Evolutionary conservation across 2,797 vertebrate genomes (phyloP).

Genomic region (Acanthurus tractus): DNA sequence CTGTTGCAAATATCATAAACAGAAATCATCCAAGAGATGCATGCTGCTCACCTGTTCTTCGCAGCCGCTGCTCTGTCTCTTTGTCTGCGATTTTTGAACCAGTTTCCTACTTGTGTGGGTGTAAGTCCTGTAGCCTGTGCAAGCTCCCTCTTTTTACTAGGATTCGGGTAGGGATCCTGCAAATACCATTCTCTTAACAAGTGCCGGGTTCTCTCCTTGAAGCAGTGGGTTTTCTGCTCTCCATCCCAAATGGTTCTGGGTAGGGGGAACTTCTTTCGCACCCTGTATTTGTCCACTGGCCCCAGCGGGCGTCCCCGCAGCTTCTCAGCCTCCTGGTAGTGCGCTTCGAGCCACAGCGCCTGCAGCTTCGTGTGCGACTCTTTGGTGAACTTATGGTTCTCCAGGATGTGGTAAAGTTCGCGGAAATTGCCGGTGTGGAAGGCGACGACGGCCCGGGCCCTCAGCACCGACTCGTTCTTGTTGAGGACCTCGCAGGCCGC

Average conservation of each 20-base stretch:
- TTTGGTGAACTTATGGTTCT: constrained; percentile 99
- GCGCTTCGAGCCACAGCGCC: constrained; percentile 98
- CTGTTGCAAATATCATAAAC: background rate
- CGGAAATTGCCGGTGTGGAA: constrained; percentile 98
- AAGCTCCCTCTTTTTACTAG: constrained; percentile 98
- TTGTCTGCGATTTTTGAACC: constrained; percentile 99
- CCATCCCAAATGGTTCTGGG: constrained; percentile 99
- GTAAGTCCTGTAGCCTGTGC: constrained; percentile 99
- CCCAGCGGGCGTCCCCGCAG: constrained; percentile 96
- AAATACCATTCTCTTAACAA: constrained; percentile 99
- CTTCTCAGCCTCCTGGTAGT: constrained; percentile 99
- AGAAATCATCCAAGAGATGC: background rate
- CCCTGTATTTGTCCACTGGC: constrained; percentile 98
- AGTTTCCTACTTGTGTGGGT: constrained; percentile 99
- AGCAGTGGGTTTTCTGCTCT: constrained; percentile 99
- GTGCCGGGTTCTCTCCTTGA: constrained; percentile 98
- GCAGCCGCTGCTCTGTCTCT: constrained; percentile 98
- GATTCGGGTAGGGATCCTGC: constrained; percentile 98
- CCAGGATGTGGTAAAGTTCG: constrained; percentile 98
- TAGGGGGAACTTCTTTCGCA: constrained; percentile 99
- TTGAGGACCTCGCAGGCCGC: constrained; percentile 98
- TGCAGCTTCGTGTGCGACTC: constrained; percentile 98
- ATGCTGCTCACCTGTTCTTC: constrained; percentile 94
- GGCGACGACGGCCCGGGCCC: constrained; percentile 96
- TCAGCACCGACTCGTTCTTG: constrained; percentile 97